These are phyloP conservation scores for Embidobia sp. DNA, from an alignment of 2,888 invertebrate species.

Conservation along the genomic window DNA sequence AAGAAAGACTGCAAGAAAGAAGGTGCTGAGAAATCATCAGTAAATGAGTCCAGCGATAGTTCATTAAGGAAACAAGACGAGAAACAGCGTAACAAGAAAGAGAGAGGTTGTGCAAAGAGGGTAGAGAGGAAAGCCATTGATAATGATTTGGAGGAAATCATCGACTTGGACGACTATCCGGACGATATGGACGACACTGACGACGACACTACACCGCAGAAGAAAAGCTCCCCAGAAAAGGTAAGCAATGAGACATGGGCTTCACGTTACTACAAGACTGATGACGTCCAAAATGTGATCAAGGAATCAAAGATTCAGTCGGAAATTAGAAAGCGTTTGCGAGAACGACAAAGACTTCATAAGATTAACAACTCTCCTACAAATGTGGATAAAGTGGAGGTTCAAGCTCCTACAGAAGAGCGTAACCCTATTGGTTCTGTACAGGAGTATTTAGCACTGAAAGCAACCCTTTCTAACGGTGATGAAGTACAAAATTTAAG, in stretches of 20 bases:
- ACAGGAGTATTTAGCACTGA: slow-evolving; percentile 78
- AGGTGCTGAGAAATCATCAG: slow-evolving; percentile 26
- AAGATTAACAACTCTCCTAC: slow-evolving; percentile 75
- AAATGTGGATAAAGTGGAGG: slow-evolving; percentile 42
- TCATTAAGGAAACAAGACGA: slow-evolving; percentile 31
- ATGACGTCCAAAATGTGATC: slow-evolving; percentile 79
- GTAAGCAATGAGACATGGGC: slow-evolving; percentile 77
- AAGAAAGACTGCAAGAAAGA: neutral
- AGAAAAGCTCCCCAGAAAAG: slow-evolving; percentile 13
- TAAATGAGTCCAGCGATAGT: too few relatives aligned
- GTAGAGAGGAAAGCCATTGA: slow-evolving; percentile 10
- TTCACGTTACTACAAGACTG: slow-evolving; percentile 79
- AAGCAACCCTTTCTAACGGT: slow-evolving; percentile 62
- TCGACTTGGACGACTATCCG: slow-evolving; percentile 79
- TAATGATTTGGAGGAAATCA: slow-evolving; percentile 74
- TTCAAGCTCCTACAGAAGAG: slow-evolving; percentile 49
- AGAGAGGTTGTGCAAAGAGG: slow-evolving; percentile 22
- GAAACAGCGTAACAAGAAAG: slow-evolving; percentile 13
- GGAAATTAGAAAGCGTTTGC: slow-evolving; percentile 79
- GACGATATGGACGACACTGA: slow-evolving; percentile 77
- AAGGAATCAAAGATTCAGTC: slow-evolving; percentile 81
- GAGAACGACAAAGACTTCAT: slow-evolving; percentile 77
- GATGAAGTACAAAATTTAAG: slow-evolving; percentile 2
- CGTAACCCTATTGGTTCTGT: slow-evolving; percentile 77
- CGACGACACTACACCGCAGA: neutral